Conservation (phyloP, 1,140 invertebrate genomes). For the Cyrtorhinus lividipennis region DNA sequence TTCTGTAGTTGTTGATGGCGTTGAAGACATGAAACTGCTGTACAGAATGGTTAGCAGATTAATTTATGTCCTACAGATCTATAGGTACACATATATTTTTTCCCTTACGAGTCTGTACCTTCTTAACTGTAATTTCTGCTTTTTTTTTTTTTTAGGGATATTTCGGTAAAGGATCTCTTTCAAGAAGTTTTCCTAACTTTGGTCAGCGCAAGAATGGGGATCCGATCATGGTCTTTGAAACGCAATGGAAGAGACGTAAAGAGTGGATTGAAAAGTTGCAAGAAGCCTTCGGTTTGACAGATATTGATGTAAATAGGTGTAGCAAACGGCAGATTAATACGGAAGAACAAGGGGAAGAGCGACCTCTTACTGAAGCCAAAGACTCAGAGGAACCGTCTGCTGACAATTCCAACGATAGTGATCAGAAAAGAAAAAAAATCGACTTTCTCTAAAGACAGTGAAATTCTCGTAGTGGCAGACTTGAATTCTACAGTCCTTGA, state of each 20-base stretch:
- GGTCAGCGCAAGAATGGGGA: slow-evolving; percentile 30
- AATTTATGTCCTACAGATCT: neutral
- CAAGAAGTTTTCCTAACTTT: slow-evolving; percentile 40
- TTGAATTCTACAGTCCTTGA: slow-evolving; percentile 43
- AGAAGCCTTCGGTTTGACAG: neutral
- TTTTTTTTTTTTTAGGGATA: slow-evolving; percentile 35
- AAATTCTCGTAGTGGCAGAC: slow-evolving; percentile 44
- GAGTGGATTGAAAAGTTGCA: slow-evolving; percentile 22
- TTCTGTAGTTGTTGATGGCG: slow-evolving; percentile 43
- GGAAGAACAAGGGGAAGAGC: neutral
- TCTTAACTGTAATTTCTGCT: slow-evolving; percentile 8
- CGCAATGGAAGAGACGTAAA: slow-evolving; percentile 28
- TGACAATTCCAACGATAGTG: neutral
- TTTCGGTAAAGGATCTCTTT: slow-evolving; percentile 56
- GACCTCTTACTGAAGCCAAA: neutral
- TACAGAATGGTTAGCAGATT: slow-evolving; percentile 39
- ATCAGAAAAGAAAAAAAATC: neutral
- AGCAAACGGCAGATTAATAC: neutral
- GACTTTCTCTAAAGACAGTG: slow-evolving; percentile 17
- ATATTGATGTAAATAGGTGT: neutral
- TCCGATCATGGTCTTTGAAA: slow-evolving; percentile 34
- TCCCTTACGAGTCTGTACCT: neutral
- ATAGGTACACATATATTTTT: neutral
- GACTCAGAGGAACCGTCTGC: neutral
- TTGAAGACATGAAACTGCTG: slow-evolving; percentile 41